These are phyloP conservation scores for Turdus rufiventris DNA, from an alignment of 2,113 vertebrate genomes.

Conservation along the genomic window DNA sequence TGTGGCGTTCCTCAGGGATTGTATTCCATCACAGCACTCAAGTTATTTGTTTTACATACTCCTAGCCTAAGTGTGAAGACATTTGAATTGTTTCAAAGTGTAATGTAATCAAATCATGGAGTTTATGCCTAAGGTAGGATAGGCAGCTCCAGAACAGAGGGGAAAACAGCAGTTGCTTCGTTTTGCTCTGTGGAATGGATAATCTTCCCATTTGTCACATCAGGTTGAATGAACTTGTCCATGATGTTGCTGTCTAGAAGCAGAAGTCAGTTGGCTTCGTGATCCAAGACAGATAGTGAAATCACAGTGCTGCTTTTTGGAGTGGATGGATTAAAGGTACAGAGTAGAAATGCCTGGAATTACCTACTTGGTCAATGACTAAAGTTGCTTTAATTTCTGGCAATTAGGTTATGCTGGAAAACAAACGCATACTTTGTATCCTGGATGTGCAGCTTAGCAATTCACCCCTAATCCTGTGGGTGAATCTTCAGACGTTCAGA, in stretches of 20 bases:
- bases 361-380: not conserved
- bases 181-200: not conserved
- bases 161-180: not conserved
- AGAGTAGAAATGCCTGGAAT: not conserved
- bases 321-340: not conserved
- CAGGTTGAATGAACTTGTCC: not conserved
- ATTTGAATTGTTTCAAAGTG: not conserved
- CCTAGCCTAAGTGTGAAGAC: not conserved
- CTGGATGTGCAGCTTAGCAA: not conserved
- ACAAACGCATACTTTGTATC: not conserved
- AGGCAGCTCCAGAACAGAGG: not conserved
- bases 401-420: not conserved
- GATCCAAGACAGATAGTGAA: not conserved
- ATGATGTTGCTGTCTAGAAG: not conserved
- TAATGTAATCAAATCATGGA: not conserved
- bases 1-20: not conserved
- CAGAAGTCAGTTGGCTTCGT: not conserved
- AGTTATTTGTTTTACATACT: not conserved
- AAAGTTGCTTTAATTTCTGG: not conserved
- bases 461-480: not conserved
- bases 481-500: not conserved
- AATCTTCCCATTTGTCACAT: not conserved
- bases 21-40: not conserved
- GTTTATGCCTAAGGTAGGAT: not conserved
- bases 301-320: not conserved